These are phyloP conservation scores for Carcina quercana DNA, from an alignment of 2,888 invertebrate genomes.

Conservation along the genomic window DNA sequence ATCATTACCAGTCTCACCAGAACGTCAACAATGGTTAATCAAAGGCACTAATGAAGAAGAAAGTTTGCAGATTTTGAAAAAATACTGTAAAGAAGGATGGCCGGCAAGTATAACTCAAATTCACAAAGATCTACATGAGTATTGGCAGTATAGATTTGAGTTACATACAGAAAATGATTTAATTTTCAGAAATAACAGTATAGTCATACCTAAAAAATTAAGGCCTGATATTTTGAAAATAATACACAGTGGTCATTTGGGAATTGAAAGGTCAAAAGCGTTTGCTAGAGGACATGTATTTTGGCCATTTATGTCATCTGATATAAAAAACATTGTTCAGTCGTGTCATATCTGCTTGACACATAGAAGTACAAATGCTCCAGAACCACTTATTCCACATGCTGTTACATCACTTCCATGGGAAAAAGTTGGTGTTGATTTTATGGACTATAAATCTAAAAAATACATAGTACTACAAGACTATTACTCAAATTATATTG, in stretches of 20 bases:
- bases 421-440: constrained; percentile 13
- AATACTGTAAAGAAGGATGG: constrained; percentile 12
- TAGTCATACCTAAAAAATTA: constrained; percentile 8
- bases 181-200: constrained; percentile 7
- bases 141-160: too few relatives aligned
- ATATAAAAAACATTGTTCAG: constrained; percentile 14
- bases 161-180: constrained; percentile 10
- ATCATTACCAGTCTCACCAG: constrained; percentile 1
- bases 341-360: constrained; percentile 14
- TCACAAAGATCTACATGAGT: too few relatives aligned
- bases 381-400: constrained; percentile 4
- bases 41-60: constrained; percentile 1
- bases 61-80: constrained; percentile 2
- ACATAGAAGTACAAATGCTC: constrained; percentile 2
- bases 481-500: constrained; percentile 11
- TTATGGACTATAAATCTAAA: constrained; percentile 8
- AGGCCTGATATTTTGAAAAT: constrained; percentile 4
- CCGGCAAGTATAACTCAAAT: too few relatives aligned
- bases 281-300: constrained; percentile 7
- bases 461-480: constrained; percentile 14
- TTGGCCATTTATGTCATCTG: constrained; percentile 14
- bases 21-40: constrained; percentile 3
- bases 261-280: constrained; percentile 10
- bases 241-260: constrained; percentile 10
- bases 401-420: constrained; percentile 7